Conservation (phyloP, 2,888 invertebrate genomes). For the Petrolisthes manimaculis region DNA sequence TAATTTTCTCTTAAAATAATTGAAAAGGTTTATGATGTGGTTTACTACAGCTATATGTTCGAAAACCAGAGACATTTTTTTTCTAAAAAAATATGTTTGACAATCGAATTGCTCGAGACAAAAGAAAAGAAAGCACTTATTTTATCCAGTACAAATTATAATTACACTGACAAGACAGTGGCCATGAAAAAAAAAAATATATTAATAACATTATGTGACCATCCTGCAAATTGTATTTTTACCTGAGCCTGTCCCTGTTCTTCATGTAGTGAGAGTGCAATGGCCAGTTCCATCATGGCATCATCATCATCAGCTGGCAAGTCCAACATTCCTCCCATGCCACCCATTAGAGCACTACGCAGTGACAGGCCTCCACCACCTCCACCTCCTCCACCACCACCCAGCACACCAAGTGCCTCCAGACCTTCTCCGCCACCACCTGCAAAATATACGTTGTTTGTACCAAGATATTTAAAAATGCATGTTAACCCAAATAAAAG, state of each 20-base stretch:
- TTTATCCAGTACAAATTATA: no score
- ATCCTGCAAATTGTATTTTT: constrained; percentile 61
- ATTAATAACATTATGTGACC: no score
- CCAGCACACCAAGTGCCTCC: constrained; percentile 51
- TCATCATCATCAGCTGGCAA: constrained; percentile 89
- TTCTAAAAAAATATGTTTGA: no score
- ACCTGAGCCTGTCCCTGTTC: constrained; percentile 74
- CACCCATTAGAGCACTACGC: constrained; percentile 52
- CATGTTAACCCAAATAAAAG: background rate
- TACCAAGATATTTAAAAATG: no score
- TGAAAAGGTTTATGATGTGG: no score
- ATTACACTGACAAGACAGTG: no score
- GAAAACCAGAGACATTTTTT: no score
- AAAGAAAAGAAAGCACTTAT: no score
- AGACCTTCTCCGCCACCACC: constrained; percentile 58
- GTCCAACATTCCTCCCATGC: constrained; percentile 60
- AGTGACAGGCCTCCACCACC: constrained; percentile 51
- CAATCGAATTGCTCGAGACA: no score
- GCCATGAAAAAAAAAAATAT: no score
- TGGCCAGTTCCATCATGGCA: constrained; percentile 95
- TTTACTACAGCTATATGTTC: no score
- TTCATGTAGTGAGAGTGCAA: constrained; percentile 90
- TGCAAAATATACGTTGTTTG: background rate
- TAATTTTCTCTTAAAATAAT: no score
- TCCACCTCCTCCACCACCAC: constrained; percentile 49